Evolutionary conservation across 2,113 vertebrate genomes (phyloP).

Genomic region (Pygoscelis antarcticus): DNA sequence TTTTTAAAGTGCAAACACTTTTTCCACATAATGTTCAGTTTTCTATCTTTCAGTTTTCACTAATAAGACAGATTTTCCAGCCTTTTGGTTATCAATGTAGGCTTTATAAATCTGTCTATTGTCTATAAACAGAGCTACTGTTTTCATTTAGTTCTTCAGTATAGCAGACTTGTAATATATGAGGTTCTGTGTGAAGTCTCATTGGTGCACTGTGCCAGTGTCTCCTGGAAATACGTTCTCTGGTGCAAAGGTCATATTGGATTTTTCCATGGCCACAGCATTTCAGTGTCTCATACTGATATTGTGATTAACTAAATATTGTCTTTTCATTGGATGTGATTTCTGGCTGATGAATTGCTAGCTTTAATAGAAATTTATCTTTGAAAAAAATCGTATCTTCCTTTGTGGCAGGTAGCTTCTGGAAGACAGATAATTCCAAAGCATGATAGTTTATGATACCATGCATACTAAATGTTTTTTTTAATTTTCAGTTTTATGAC

Average conservation of each 20-base stretch:
- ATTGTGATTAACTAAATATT: background rate
- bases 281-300: background rate
- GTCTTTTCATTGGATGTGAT: background rate
- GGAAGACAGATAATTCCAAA: background rate
- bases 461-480: background rate
- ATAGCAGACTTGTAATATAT: background rate
- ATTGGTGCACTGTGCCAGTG: background rate
- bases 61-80: background rate
- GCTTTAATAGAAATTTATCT: background rate
- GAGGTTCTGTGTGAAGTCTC: background rate
- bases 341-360: background rate
- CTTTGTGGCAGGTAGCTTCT: background rate
- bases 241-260: background rate
- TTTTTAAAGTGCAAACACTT: background rate
- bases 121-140: background rate
- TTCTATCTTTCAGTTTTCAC: background rate
- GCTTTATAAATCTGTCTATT: background rate
- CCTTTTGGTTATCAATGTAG: background rate
- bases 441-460: background rate
- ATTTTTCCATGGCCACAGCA: background rate
- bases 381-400: background rate
- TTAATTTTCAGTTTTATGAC: background rate
- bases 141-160: background rate
- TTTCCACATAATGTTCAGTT: background rate
- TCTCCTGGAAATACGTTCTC: background rate